phyloP scores from a whole-genome alignment of 2,888 invertebrate species.

The Prenolepis imparis region DNA sequence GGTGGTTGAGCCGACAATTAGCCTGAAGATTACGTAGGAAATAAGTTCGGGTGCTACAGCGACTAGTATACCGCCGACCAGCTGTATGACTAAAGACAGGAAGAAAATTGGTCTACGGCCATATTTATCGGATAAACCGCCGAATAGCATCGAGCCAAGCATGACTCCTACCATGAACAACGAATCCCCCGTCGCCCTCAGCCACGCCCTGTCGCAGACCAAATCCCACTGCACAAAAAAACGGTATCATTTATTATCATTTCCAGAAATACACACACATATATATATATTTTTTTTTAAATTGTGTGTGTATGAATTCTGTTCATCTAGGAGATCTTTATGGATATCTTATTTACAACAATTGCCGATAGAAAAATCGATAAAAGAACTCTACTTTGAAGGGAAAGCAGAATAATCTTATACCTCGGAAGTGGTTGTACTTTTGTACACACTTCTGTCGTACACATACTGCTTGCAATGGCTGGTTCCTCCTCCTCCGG shows the following conservation, averaged over 20 bases:
- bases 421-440: slow-evolving; percentile 90
- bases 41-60: slow-evolving; percentile 90
- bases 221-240: slow-evolving; percentile 88
- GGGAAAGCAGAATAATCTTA: slow-evolving; percentile 58
- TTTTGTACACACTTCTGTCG: slow-evolving; percentile 88
- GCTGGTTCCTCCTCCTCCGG: slow-evolving; percentile 52
- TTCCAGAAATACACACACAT: background rate
- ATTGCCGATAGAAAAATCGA: background rate
- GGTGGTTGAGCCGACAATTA: slow-evolving; percentile 91
- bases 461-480: slow-evolving; percentile 89
- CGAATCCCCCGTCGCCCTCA: slow-evolving; percentile 90
- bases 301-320: background rate
- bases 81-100: slow-evolving; percentile 90
- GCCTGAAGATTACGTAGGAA: slow-evolving; percentile 89
- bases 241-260: background rate
- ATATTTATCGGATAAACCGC: slow-evolving; percentile 91
- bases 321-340: background rate
- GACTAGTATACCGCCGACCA: slow-evolving; percentile 90
- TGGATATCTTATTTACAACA: background rate
- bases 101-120: slow-evolving; percentile 92
- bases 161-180: slow-evolving; percentile 92
- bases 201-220: slow-evolving; percentile 89
- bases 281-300: background rate
- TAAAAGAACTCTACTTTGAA: background rate
- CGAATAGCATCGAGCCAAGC: slow-evolving; percentile 91